phyloP scores from a whole-genome alignment of 2,113 vertebrate species.

The Haemorhous mexicanus region DNA sequence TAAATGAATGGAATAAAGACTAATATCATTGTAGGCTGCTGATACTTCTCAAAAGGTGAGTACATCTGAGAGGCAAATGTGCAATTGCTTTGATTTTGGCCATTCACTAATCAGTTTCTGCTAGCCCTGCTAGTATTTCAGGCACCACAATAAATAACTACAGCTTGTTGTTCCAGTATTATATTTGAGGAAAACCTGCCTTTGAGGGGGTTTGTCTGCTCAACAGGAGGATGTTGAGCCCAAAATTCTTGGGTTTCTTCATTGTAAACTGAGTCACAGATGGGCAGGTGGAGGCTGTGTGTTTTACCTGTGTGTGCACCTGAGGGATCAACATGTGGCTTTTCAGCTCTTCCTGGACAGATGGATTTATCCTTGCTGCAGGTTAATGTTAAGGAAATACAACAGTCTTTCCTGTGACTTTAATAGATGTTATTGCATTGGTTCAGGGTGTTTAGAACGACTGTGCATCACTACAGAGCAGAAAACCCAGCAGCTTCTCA shows the following conservation, averaged over 20 bases:
- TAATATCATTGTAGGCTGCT: background rate
- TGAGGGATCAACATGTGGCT: background rate
- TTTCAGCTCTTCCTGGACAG: rapidly evolving
- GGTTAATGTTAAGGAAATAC: background rate
- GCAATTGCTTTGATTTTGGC: background rate
- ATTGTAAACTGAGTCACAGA: background rate
- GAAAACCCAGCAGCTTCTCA: background rate
- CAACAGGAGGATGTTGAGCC: background rate
- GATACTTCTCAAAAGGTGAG: background rate
- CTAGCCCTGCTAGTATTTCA: background rate
- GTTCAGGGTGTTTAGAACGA: background rate
- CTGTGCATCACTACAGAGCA: background rate
- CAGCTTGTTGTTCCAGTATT: background rate
- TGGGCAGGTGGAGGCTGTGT: background rate
- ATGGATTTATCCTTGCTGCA: background rate
- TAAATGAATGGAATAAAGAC: background rate
- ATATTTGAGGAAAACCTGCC: background rate
- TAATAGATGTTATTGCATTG: background rate
- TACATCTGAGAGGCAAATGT: background rate
- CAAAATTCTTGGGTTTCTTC: background rate
- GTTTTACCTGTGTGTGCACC: background rate
- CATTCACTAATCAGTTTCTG: background rate
- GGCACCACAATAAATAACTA: background rate
- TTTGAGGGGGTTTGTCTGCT: background rate
- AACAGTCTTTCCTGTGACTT: background rate